phyloP scores from a whole-genome alignment of 1,140 invertebrate species.

The Papilio xuthus region DNA sequence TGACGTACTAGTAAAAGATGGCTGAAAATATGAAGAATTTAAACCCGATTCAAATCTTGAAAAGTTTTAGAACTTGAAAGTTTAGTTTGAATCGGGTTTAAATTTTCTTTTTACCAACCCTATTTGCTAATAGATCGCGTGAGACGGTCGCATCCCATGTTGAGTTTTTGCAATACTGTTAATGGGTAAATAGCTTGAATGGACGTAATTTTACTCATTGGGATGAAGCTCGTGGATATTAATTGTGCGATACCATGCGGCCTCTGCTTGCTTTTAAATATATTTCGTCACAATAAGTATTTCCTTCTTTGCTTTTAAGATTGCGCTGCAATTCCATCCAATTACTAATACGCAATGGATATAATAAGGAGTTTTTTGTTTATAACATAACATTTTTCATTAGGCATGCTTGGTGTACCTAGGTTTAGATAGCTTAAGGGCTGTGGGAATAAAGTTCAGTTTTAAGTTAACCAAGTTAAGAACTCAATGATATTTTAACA shows the following conservation, averaged over 20 bases:
- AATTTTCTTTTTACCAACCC: conserved; percentile 16
- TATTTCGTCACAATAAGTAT: conserved; percentile 21
- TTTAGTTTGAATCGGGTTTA: not conserved
- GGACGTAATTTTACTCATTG: conserved; percentile 24
- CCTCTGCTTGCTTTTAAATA: conserved; percentile 14
- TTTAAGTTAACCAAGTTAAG: no score
- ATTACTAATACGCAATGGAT: not conserved
- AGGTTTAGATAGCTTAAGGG: not conserved
- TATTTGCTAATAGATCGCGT: conserved; percentile 29
- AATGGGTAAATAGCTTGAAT: conserved; percentile 32
- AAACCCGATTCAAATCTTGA: no score
- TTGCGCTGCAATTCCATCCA: not conserved
- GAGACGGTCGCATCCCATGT: conserved; percentile 25
- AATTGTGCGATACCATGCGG: conserved; percentile 29
- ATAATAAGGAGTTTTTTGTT: not conserved
- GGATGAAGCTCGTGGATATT: conserved; percentile 27
- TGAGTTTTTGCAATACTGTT: not conserved
- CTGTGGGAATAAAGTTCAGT: not conserved
- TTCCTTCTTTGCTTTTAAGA: not conserved
- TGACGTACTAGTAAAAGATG: no score
- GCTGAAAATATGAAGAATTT: no score
- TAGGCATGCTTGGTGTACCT: not conserved
- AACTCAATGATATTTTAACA: no score
- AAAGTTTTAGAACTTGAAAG: not conserved
- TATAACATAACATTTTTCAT: not conserved